These are phyloP conservation scores for Halocynthia aurantium DNA, from an alignment of 23 tunicate species.

Conservation along the genomic window DNA sequence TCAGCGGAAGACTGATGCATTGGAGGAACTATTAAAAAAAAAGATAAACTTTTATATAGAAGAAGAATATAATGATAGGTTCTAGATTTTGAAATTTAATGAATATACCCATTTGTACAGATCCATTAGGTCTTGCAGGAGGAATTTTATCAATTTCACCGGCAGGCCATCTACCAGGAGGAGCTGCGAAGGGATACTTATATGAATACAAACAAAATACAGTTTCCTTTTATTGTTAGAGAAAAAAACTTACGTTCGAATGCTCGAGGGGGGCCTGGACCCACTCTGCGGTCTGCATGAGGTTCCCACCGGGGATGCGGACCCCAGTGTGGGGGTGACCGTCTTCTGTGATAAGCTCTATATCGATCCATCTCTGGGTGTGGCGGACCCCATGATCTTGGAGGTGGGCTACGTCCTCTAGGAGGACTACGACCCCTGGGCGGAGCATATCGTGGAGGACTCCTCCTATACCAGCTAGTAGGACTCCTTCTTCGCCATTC, in stretches of 20 bases:
- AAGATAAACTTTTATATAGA: too few relatives aligned
- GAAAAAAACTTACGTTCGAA: conserved; percentile 1
- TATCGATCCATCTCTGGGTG: conserved; percentile 82
- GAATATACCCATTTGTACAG: not conserved
- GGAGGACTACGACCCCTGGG: conserved; percentile 66
- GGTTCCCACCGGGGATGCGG: conserved; percentile 23
- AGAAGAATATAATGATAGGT: too few relatives aligned
- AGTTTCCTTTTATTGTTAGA: not conserved
- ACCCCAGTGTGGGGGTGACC: conserved; percentile 51
- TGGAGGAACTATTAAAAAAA: too few relatives aligned
- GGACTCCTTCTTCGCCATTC: conserved; percentile 56
- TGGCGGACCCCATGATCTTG: conserved; percentile 33
- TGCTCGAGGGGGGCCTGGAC: conserved; percentile 23
- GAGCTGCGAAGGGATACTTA: not conserved
- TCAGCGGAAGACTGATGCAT: too few relatives aligned
- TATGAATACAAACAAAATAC: too few relatives aligned
- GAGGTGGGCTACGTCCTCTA: conserved; percentile 30
- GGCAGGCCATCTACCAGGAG: not conserved
- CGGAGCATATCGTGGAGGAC: not conserved
- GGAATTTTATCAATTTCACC: conserved; percentile 6
- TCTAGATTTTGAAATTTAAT: too few relatives aligned
- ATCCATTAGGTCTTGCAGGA: conserved; percentile 9
- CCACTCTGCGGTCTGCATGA: conserved; percentile 32
- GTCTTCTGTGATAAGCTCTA: conserved; percentile 30
- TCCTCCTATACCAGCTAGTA: conserved; percentile 41